phyloP scores from a whole-genome alignment of 2,888 invertebrate genomes.

The Sarcophaga subvicina region DNA sequence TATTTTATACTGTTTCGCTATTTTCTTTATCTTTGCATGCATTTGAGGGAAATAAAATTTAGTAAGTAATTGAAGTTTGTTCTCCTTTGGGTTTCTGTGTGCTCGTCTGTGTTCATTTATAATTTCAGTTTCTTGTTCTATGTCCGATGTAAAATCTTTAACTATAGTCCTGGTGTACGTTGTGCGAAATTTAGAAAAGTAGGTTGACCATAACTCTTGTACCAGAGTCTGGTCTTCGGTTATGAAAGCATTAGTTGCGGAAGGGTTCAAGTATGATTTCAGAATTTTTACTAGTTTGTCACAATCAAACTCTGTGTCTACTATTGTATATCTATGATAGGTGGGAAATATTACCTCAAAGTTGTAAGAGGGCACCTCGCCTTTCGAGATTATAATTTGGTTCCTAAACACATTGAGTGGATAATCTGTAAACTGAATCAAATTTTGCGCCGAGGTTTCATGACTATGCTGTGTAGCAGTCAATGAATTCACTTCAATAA shows the following conservation, averaged over 20 bases:
- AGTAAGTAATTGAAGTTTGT: slow-evolving; percentile 50
- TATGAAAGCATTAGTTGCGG: slow-evolving; percentile 32
- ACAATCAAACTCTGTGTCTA: slow-evolving; percentile 7
- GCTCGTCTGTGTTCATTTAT: slow-evolving; percentile 33
- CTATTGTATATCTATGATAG: slow-evolving; percentile 11
- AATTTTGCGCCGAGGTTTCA: background rate
- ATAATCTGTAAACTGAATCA: too few relatives aligned
- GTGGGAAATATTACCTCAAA: slow-evolving; percentile 10
- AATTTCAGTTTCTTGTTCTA: slow-evolving; percentile 35
- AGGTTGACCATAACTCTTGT: slow-evolving; percentile 29
- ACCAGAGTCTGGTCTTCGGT: background rate
- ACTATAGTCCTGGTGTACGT: slow-evolving; percentile 48
- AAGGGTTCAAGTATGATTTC: slow-evolving; percentile 37
- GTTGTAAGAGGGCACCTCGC: slow-evolving; percentile 3
- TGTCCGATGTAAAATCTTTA: slow-evolving; percentile 26
- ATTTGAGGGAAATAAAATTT: slow-evolving; percentile 49
- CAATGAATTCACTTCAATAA: background rate
- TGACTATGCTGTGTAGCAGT: background rate
- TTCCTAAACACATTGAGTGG: slow-evolving; percentile 39
- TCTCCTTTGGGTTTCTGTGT: slow-evolving; percentile 59
- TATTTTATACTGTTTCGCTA: slow-evolving; percentile 39
- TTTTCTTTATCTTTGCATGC: slow-evolving; percentile 41
- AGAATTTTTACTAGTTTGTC: slow-evolving; percentile 7
- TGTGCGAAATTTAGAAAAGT: slow-evolving; percentile 52
- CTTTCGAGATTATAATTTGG: background rate